Base-by-base conservation (phyloP, 1,140 invertebrate species). In the Scaptomyza hsui region DNA sequence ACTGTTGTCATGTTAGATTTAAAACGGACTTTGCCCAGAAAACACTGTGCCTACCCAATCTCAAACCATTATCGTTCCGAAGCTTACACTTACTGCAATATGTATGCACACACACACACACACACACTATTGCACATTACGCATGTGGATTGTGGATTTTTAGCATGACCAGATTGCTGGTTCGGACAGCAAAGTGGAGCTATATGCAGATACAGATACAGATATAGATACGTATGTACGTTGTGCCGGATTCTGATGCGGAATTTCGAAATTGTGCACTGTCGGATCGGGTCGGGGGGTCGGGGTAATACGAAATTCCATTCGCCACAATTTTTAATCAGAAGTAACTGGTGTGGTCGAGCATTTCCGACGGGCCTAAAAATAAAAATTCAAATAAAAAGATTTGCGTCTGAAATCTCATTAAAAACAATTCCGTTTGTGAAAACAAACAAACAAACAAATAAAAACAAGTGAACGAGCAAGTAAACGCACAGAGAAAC, bases 381-480 rank as follows among this genome's bases (percentile, higher is more conserved):
- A 77, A 77, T 76, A 76, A 76, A 75, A 76, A 76, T 76, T 64
- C 70, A 74, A 76, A 74, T 76, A 76, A 76, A 76, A 74, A 76
- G 71, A 76, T 78, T 76, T 78, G 47, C 64, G 63, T 62, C 69
- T 47, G 74, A 76, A 78, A 76, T 73, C 69, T 78, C 63, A 77
- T 73, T 79, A 79, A 77, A 78, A 79, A 79, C 63, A 79, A 77
- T 73, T 78, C 62, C 73, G 74, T 76, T 75, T 73, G 69, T 64
- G 55, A 76, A 76, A 71, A 72, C 69, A 78, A 73, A 57, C 48
- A 76, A 71, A 72, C 69, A 78, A 73, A 57, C 48, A 51, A 68
- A 65, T 59, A 71, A 64, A 67, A 71, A 74, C 53, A 74, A 71
- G 48, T 57, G 45, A 61, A 63, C 73, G 62, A 67, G 42, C 59